Evolutionary conservation across 2,113 vertebrate genomes (phyloP), one percentile per base, ranked within the genome.

Genomic region (Lophochroa leadbeateri): DNA sequence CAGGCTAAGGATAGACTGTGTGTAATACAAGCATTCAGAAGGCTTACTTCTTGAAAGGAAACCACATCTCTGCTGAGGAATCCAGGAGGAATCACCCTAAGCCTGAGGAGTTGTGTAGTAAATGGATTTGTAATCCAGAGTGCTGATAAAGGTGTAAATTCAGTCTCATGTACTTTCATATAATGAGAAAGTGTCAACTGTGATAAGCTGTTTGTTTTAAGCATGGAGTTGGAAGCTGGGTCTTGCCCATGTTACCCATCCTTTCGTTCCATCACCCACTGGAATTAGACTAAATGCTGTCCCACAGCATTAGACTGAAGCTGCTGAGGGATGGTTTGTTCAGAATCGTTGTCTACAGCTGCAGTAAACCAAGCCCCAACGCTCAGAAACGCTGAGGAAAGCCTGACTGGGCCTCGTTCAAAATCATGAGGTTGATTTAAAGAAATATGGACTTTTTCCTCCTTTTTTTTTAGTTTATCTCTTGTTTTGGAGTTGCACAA

Each of bases 401-500:
- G 31, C 47, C 28, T 41, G 17, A 17, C 1, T 35, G 55, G 31
- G 17, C 19, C 21, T 60, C 70, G 52, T 65, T 23, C 46, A 47
- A 52, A 78, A 44, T 47, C 18, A 13, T 12, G 14, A 33, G 7
- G 11, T 28, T 41, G 49, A 43, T 39, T 65, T 12, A 2, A 35
- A 47, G 67, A 83, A 13, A 46, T 2, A 17, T 0, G 10, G 2
- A 0, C 2, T 25, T 31, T 10, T 1, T 6, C 33, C 33, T 13
- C 57, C 33, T 8, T 28, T 7, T 18, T 15, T 8, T 49, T 12
- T 9, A 14, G 8, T 74, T 81, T 63, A 1, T 35, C 11, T 58
- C 11, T 27, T 27, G 20, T 9, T 33, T 68, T 46, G 41, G 55
- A 57, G 50, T 47, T n/a, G 13, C 15, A 31, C 20, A 8, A 1